Evolutionary conservation across 2,113 vertebrate genomes (phyloP), one percentile per base, ranked within the genome.

Genomic region (Notechis scutatus): DNA sequence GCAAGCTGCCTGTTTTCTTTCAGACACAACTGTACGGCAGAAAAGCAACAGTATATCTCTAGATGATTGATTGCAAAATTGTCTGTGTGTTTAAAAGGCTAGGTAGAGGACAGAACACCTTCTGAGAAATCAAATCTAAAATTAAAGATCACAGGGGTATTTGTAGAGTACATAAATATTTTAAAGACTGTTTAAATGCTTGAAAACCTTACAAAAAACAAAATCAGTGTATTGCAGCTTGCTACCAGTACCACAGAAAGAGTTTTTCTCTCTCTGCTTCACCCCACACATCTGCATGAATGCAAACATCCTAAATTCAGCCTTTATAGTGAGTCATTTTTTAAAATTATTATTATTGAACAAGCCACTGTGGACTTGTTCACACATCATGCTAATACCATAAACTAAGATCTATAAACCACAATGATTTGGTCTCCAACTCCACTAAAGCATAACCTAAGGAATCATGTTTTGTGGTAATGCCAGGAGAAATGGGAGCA

Each of bases 1-100:
- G 64, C 69, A 56, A 50, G 47, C 42, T 92, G 91, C 57, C 92
- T 12, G 50, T 92, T 18, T 93, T 24, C 56, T 87, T 87, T 64
- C 91, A 88, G 88, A 39, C 14, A 59, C n/a, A 0, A 0, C 81
- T 14, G 26, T 21, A 64, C 88, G 29, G 87, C n/a, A 91, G 59
- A 3, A 93, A 69, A 93, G 3, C 0, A 0, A 57, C 92, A n/a
- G 3, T 64, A 6, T 61, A 4, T 87, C 57, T 42, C 2, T 69
- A 6, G 24, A 54, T 91, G 34, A 88, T 85, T 45, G 50, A 21
- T 81, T 23, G 2, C 54, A 69, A 14, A 45, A 11, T 56, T 42
- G 26, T 64, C 26, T 10, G 3, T 91, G 94, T 94, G 59, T 92
- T 42, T 29, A 87, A 42, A 7, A 34, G 57, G 69, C 26, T 92